Percentiles rank a stretch among this genome's conserved stretches.
phyloP scores from a whole-genome alignment of 2,888 invertebrate genomes.

The Conomelus anceps region DNA sequence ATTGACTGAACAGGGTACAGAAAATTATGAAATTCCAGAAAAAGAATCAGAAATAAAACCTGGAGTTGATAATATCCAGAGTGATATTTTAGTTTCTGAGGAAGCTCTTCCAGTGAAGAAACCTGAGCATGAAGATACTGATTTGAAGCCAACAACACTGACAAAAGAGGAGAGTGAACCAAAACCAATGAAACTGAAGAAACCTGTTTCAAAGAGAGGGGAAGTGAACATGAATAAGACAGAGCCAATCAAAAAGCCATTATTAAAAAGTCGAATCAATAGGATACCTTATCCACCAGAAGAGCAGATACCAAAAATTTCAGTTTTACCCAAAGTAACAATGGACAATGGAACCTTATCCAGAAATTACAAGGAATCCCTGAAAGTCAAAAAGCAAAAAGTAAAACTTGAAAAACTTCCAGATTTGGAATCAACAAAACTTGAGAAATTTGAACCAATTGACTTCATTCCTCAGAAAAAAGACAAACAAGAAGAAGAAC shows the following conservation, averaged over 20 bases:
- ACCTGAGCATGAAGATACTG: constrained; percentile 32
- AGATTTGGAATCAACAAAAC: constrained; percentile 40
- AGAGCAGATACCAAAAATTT: constrained; percentile 29
- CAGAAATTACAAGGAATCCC: constrained; percentile 47
- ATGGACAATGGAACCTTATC: constrained; percentile 45
- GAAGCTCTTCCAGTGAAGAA: constrained; percentile 28
- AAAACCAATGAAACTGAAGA: constrained; percentile 1
- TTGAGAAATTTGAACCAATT: constrained; percentile 41
- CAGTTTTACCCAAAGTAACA: constrained; percentile 29
- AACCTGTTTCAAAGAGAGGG: not conserved
- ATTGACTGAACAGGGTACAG: constrained; percentile 35
- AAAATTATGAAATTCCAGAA: constrained; percentile 36
- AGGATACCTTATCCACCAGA: constrained; percentile 33
- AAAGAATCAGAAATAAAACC: constrained; percentile 38
- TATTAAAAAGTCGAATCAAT: constrained; percentile 34
- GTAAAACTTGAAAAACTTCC: constrained; percentile 42
- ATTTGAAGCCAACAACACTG: constrained; percentile 20
- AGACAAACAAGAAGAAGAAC: constrained; percentile 4
- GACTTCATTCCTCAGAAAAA: constrained; percentile 22
- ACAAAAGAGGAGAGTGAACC: not conserved
- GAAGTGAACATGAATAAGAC: constrained; percentile 17
- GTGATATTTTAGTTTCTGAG: not conserved
- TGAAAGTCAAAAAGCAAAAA: constrained; percentile 44
- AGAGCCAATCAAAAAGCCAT: constrained; percentile 1
- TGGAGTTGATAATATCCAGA: constrained; percentile 25